Evolutionary conservation across 2,113 vertebrate species (phyloP), one percentile per base, ranked within the genome.

Genomic region (Dendrocopos noguchii): DNA sequence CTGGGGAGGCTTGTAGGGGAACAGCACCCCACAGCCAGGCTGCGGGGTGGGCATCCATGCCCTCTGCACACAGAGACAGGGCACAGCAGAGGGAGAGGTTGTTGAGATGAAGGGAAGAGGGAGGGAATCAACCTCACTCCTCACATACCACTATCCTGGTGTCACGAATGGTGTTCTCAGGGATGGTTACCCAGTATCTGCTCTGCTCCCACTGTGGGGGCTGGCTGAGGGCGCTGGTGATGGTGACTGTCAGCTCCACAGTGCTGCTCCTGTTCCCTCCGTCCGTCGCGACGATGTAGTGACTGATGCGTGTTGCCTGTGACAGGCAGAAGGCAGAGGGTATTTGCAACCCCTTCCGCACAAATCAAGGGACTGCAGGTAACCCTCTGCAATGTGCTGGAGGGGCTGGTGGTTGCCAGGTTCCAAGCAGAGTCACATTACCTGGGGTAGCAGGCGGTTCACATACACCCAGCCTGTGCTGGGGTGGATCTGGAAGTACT

Each of bases 391-490:
- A 34, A 33, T 15, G 21, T 44, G 36, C n/a, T 56, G 19, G 50
- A 56, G 44, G 16, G 21, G 25, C 27, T 10, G 15, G 66, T 71
- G 21, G 19, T 28, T 78, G 46, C 7, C 42, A 47, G 7, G 4
- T 46, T 79, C 29, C 65, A 68, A 47, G 44, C 46, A 74, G 64
- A 72, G 36, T 71, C 3, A 1, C 34, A 3, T 87, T 95, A 97
- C 98, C 98, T 99, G 98, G 44, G 98, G 98, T 25, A 99, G 98
- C 2, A 96, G 97, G 13, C 94, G 93, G 91, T 98, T 98, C 95
- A 99, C 98, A 2, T 98, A 99, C 16, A 99, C 95, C 98, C 99
- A 99, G 83, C 99, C 98, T 0, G 98, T 99, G 91, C 95, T 98
- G 81, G 98, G 98, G 95, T 98, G 98, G 96, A 99, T 98, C 95